A percentile compares a stretch with the other conserved stretches of the same genome.
phyloP scores from a whole-genome alignment of 2,888 invertebrate species.

The Matsumyia berberina region DNA sequence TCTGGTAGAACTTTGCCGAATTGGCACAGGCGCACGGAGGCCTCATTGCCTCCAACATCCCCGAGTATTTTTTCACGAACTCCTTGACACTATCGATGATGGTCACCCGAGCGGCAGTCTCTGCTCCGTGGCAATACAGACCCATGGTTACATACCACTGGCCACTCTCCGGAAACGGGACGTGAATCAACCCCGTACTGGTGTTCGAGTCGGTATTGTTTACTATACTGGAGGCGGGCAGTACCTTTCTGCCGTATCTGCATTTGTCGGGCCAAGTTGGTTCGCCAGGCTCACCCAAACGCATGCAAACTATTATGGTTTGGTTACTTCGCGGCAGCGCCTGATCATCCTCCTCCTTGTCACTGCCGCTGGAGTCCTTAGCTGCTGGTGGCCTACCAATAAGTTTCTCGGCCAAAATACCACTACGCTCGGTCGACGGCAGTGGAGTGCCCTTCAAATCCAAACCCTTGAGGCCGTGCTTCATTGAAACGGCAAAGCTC shows the following conservation, averaged over 20 bases:
- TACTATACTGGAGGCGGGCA: constrained; percentile 87
- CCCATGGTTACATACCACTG: constrained; percentile 91
- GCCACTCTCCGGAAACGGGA: constrained; percentile 94
- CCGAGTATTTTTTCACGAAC: constrained; percentile 81
- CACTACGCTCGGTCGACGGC: constrained; percentile 78
- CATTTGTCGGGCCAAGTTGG: constrained; percentile 88
- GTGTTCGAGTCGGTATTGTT: constrained; percentile 88
- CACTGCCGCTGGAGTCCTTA: constrained; percentile 68
- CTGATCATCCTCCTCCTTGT: constrained; percentile 70
- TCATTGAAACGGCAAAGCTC: constrained; percentile 89
- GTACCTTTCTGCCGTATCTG: constrained; percentile 85
- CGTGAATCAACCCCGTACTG: constrained; percentile 87
- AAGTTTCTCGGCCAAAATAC: constrained; percentile 82
- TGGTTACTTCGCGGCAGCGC: constrained; percentile 81
- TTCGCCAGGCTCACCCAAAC: constrained; percentile 86
- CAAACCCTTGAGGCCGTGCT: constrained; percentile 84
- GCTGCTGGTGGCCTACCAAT: constrained; percentile 77
- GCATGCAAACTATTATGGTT: constrained; percentile 87
- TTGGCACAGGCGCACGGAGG: constrained; percentile 81
- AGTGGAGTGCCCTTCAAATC: constrained; percentile 78
- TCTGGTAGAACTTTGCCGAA: constrained; percentile 77
- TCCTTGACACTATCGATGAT: constrained; percentile 83
- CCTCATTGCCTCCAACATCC: constrained; percentile 80
- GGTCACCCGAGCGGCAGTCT: constrained; percentile 83
- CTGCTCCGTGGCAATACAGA: constrained; percentile 88